These are phyloP conservation scores for Leuciscus waleckii DNA, from an alignment of 2,797 vertebrate species.

Conservation along the genomic window DNA sequence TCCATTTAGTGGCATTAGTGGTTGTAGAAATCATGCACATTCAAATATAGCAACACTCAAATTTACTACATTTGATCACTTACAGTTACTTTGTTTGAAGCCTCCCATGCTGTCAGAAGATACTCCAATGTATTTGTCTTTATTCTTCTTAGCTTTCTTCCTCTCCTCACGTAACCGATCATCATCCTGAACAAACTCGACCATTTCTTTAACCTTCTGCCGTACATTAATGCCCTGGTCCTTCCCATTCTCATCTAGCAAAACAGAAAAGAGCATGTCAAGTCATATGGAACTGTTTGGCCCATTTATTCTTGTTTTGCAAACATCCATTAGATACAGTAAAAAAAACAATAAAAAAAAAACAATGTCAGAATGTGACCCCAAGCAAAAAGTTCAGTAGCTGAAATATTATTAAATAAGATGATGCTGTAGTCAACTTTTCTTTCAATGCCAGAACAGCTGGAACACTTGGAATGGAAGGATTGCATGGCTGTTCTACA, in stretches of 20 bases:
- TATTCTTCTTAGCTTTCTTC: conserved; percentile 99
- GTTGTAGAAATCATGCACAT: neutral
- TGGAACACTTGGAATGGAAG: neutral
- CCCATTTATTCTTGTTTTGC: neutral
- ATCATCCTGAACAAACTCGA: conserved; percentile 97
- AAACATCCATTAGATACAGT: neutral
- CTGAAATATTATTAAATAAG: neutral
- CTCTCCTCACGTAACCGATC: conserved; percentile 94
- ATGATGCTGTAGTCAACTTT: neutral
- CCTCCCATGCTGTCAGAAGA: conserved; percentile 91
- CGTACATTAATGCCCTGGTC: conserved; percentile 98
- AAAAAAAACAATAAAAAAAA: too few relatives aligned
- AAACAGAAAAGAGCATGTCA: conserved; percentile 10
- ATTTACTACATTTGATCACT: conserved; percentile 51
- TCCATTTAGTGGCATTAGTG: neutral
- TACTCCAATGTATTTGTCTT: conserved; percentile 98
- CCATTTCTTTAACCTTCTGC: conserved; percentile 98
- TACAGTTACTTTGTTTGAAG: conserved; percentile 90
- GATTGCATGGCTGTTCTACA: too few relatives aligned
- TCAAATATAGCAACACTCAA: neutral
- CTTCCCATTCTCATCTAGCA: conserved; percentile 94
- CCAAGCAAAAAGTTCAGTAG: neutral
- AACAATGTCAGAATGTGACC: neutral
- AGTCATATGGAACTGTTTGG: neutral
- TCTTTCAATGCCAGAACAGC: neutral